Percentiles rank a stretch among this genome's conserved stretches.
Evolutionary conservation across 2,888 invertebrate genomes (phyloP).

Genomic region (Labia minor): DNA sequence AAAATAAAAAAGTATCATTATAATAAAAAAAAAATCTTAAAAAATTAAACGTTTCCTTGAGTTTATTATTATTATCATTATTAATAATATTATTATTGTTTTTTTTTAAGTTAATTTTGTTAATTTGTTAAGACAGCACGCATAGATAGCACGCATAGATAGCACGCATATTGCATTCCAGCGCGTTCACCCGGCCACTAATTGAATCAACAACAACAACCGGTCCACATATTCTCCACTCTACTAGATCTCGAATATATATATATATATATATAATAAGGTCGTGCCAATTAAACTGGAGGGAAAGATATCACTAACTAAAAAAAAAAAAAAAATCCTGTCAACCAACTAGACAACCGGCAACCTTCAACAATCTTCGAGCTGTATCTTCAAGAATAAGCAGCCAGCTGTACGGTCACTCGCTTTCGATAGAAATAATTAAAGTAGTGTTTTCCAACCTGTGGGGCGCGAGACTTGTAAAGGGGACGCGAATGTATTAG

Average conservation of each 20-base stretch:
- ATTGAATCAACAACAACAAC: slow-evolving; percentile 13
- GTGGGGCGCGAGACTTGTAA: too few relatives aligned
- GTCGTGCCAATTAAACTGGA: background rate
- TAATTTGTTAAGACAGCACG: background rate
- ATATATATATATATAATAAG: slow-evolving; percentile 1
- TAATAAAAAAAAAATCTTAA: too few relatives aligned
- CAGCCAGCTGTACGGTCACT: background rate
- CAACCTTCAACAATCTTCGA: background rate
- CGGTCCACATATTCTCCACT: background rate
- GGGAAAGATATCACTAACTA: background rate
- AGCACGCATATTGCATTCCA: slow-evolving; percentile 8
- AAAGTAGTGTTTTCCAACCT: too few relatives aligned
- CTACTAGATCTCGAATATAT: background rate
- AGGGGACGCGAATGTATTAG: too few relatives aligned
- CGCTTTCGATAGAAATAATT: background rate
- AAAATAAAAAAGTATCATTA: too few relatives aligned
- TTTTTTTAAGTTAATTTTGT: background rate
- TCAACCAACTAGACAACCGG: background rate
- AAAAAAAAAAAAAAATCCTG: background rate
- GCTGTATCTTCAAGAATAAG: background rate
- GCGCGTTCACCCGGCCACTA: slow-evolving; percentile 5
- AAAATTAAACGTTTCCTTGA: too few relatives aligned
- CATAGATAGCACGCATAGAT: background rate
- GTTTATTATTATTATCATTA: too few relatives aligned
- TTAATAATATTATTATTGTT: too few relatives aligned